Evolutionary conservation across 2,113 vertebrate genomes (phyloP).

Genomic region (Larimichthys polyactis): DNA sequence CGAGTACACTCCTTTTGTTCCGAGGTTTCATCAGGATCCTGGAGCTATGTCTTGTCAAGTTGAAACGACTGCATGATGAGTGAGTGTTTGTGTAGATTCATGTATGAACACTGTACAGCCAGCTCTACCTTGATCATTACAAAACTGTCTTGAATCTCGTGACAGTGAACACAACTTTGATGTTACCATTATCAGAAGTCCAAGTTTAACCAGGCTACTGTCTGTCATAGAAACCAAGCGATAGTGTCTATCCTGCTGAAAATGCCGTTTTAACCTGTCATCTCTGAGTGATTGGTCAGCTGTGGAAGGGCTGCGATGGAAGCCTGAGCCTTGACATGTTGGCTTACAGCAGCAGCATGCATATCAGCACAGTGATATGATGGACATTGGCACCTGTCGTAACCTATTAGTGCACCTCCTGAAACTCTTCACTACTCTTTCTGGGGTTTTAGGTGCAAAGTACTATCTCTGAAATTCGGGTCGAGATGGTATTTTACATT

Average conservation of each 20-base stretch:
- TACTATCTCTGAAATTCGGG: conserved; percentile 36
- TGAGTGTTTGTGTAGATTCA: conserved; percentile 23
- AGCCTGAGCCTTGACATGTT: conserved; percentile 68
- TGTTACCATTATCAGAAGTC: conserved; percentile 34
- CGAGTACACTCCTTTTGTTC: conserved; percentile 21
- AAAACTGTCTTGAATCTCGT: conserved; percentile 26
- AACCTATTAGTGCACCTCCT: conserved; percentile 69
- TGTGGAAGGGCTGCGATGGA: conserved; percentile 42
- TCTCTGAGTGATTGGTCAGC: conserved; percentile 58
- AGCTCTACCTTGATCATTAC: conserved; percentile 42
- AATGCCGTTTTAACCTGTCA: conserved; percentile 61
- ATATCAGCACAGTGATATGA: conserved; percentile 76
- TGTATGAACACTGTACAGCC: conserved; percentile 10
- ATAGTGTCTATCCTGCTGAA: conserved; percentile 39
- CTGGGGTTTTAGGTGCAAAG: conserved; percentile 64
- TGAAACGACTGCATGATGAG: conserved; percentile 23
- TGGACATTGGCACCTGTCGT: conserved; percentile 81
- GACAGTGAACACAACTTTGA: conserved; percentile 35
- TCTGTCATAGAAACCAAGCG: conserved; percentile 11
- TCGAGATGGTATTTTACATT: conserved; percentile 7
- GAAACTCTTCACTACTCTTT: conserved; percentile 54
- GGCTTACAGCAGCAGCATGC: conserved; percentile 69
- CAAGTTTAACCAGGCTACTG: conserved; percentile 2
- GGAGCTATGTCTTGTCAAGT: conserved; percentile 32
- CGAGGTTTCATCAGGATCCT: conserved; percentile 29